Percentiles rank a stretch among this genome's conserved stretches.
phyloP scores from a whole-genome alignment of 2,113 vertebrate species.

The Origma solitaria region DNA sequence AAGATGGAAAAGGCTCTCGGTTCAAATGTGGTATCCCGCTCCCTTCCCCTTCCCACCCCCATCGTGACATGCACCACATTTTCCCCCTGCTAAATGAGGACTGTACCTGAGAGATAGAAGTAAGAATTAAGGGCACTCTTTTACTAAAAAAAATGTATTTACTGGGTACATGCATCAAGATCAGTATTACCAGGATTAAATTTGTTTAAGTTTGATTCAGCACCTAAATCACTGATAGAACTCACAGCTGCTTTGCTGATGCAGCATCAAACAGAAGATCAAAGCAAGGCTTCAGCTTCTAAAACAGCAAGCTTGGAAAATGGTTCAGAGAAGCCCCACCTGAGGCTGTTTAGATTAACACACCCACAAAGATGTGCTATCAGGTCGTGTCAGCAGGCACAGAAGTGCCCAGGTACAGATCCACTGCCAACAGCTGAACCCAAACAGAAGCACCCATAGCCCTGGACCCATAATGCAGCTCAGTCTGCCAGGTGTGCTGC shows the following conservation, averaged over 20 bases:
- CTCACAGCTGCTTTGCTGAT: background rate
- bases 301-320: background rate
- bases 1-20: background rate
- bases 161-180: background rate
- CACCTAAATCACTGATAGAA: background rate
- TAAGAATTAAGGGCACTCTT: background rate
- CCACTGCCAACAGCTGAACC: background rate
- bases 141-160: background rate
- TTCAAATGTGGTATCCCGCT: background rate
- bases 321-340: background rate
- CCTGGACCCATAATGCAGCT: background rate
- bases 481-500: background rate
- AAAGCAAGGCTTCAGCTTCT: background rate
- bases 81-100: background rate
- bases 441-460: background rate
- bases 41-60: background rate
- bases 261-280: background rate
- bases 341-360: background rate
- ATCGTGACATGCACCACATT: background rate
- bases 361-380: fast-evolving
- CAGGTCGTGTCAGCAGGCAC: background rate
- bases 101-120: background rate
- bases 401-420: background rate
- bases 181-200: background rate
- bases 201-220: background rate